Conservation (phyloP, 1,140 invertebrate species). For the Globodera ellingtonae region DNA sequence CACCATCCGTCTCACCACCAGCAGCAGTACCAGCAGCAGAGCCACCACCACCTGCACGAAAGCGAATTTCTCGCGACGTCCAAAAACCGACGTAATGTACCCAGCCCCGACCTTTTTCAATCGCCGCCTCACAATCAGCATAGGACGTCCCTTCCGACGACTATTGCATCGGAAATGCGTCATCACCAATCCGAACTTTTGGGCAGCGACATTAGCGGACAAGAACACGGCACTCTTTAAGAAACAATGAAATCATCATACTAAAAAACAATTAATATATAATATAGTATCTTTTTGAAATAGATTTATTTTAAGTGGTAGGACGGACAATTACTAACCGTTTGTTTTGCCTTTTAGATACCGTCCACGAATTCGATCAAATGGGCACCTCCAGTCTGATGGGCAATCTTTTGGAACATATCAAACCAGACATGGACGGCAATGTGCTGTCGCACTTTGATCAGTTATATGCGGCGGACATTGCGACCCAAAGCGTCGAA, state of each 20-base stretch:
- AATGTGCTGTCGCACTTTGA: slow-evolving; percentile 8
- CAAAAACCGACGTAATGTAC: slow-evolving; percentile 10
- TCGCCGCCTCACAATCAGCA: not conserved
- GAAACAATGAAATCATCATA: not conserved
- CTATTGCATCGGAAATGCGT: slow-evolving; percentile 8
- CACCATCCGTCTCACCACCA: not conserved
- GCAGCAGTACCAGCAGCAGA: slow-evolving; percentile 13
- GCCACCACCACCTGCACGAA: slow-evolving; percentile 16
- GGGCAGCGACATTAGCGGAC: slow-evolving; percentile 7
- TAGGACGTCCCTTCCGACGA: not conserved
- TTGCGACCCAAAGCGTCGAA: not conserved
- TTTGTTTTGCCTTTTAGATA: not conserved
- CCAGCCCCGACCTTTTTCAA: slow-evolving; percentile 7
- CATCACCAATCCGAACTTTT: slow-evolving; percentile 23
- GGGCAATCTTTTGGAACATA: slow-evolving; percentile 20
- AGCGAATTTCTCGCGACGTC: not conserved
- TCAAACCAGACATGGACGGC: slow-evolving; percentile 13
- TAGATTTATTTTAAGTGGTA: no score
- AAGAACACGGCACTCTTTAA: slow-evolving; percentile 1
- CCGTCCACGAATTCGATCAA: slow-evolving; percentile 18
- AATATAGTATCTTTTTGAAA: no score
- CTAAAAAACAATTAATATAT: no score
- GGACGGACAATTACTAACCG: not conserved
- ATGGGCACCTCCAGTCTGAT: slow-evolving; percentile 9
- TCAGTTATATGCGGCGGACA: slow-evolving; percentile 14